Evolutionary conservation across 2,797 vertebrate genomes (phyloP), one percentile per base, ranked within the genome.

Genomic region (Micromesistius poutassou): DNA sequence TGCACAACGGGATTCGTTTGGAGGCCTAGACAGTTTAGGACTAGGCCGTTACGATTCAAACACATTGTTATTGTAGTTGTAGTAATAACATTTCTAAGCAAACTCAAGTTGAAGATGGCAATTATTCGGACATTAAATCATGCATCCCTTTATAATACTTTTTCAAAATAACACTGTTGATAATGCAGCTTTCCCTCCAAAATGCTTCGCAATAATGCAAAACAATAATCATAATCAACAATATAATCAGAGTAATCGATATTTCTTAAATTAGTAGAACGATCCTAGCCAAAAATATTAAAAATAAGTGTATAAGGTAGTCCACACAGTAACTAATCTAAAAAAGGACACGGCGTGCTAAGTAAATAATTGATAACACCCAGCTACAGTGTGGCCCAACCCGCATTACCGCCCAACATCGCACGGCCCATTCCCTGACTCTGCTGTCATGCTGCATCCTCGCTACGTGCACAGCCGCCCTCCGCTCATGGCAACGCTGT

Each of bases 381-480:
- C 12, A 13, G 16, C 42, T 4, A 46, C 13, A 16, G 42, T 46
- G 36, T 38, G 36, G 9, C 36, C 36, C 36, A 38, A 38, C 36
- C 36, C 7, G 36, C 36, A 38, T 38, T 8, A 38, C 36, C 36
- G 36, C 14, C 40, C 40, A 42, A 16, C 10, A 42, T 16, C 40
- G 14, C 40, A 36, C 74, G 40, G 76, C 71, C 12, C 74, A 66
- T 68, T 40, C 74, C 30, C 71, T 72, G 81, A 80, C 71, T 38
- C 80, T 72, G 84, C 89, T 76, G 83, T 89, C 90, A 89, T 83
- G 87, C 92, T 90, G 91, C 92, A 94, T 93, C 93, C 93, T 93
- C 93, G 89, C 89, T 96, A 96, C 96, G 96, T 96, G 96, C 96
- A 87, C 93, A 94, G 86, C 92, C 91, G 92, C 95, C 95, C 95